phyloP scores from a whole-genome alignment of 2,113 vertebrate genomes.

The Sander vitreus region DNA sequence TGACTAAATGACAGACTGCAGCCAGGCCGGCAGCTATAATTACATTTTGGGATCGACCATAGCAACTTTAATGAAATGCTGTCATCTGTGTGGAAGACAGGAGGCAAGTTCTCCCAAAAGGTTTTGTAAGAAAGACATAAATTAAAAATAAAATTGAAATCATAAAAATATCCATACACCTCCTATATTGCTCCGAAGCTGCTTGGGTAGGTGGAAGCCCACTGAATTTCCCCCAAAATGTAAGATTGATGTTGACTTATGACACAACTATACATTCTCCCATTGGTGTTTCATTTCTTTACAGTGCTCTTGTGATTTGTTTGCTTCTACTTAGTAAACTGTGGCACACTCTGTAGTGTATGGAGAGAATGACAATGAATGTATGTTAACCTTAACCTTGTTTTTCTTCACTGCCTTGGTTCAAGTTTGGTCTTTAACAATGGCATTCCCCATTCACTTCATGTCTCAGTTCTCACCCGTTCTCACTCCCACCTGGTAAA shows the following conservation, averaged over 20 bases:
- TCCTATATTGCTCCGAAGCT: too few relatives aligned
- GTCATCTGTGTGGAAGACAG: not conserved
- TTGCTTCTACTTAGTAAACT: not conserved
- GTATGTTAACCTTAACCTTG: not conserved
- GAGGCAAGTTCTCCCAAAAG: not conserved
- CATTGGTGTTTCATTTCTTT: not conserved
- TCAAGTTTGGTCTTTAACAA: not conserved
- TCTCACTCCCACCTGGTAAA: too few relatives aligned
- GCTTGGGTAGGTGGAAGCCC: too few relatives aligned
- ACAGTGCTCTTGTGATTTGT: not conserved
- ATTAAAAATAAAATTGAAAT: not conserved
- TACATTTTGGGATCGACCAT: conserved; percentile 1
- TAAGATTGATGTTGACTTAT: too few relatives aligned
- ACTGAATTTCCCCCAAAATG: too few relatives aligned
- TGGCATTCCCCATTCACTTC: not conserved
- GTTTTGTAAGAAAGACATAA: not conserved
- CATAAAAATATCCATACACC: not conserved
- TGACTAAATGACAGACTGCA: conserved; percentile 2
- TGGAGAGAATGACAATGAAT: not conserved
- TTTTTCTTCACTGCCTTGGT: not conserved
- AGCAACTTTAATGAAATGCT: conserved; percentile 3
- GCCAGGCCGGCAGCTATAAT: conserved; percentile 14
- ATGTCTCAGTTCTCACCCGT: not conserved
- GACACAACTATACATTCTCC: too few relatives aligned
- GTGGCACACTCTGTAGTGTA: too few relatives aligned